A percentile compares a stretch with the other conserved stretches of the same genome.
Evolutionary conservation across 2,888 invertebrate species (phyloP).

Genomic region (Spisula solida): DNA sequence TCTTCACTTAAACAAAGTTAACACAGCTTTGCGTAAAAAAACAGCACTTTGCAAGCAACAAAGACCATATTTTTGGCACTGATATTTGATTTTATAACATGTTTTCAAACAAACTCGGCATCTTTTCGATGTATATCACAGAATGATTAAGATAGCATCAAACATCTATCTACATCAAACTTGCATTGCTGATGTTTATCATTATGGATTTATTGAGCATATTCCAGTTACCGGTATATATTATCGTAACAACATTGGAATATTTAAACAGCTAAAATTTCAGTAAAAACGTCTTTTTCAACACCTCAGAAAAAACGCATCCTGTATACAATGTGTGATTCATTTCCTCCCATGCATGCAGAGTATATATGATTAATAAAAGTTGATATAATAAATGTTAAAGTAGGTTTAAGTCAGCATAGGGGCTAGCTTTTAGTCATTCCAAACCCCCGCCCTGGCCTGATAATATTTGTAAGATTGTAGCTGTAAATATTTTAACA

Average conservation of each 20-base stretch:
- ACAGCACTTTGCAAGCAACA: background rate
- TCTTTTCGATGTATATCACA: background rate
- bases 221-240: background rate
- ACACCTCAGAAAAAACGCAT: too few species aligned
- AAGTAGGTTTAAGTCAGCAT: too few species aligned
- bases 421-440: too few species aligned
- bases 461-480: too few species aligned
- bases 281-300: background rate
- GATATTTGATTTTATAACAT: background rate
- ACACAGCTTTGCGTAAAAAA: too few species aligned
- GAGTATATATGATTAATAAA: too few species aligned
- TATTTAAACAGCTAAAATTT: background rate
- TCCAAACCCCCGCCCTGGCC: too few species aligned
- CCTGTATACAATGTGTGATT: too few species aligned
- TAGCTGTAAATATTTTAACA: too few species aligned
- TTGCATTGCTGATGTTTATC: background rate
- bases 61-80: background rate
- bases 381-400: too few species aligned
- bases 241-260: conserved; percentile 6
- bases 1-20: too few species aligned
- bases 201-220: background rate
- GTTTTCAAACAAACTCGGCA: conserved; percentile 12
- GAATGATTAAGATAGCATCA: conserved; percentile 9
- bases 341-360: too few species aligned
- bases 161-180: conserved; percentile 8